These are phyloP conservation scores for Cephus sareptanus DNA, from an alignment of 2,888 invertebrate species.

Conservation along the genomic window DNA sequence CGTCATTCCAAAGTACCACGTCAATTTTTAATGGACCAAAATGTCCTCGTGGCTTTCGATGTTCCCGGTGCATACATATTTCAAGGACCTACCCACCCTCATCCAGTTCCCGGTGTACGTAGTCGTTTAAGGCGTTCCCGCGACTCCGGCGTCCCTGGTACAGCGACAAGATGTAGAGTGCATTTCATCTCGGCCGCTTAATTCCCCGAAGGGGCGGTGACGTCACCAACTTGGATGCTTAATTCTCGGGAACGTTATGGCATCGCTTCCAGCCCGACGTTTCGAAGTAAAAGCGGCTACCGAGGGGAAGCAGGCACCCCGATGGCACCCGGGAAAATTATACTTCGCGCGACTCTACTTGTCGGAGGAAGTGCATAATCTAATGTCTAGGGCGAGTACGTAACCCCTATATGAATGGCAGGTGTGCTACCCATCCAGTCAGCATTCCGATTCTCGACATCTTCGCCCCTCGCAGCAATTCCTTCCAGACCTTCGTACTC, in stretches of 20 bases:
- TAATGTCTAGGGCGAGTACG: conserved; percentile 21
- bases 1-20: not conserved
- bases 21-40: not conserved
- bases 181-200: conserved; percentile 20
- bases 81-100: not conserved
- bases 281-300: not conserved
- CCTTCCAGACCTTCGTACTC: not conserved
- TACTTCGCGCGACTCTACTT: conserved; percentile 19
- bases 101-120: not conserved
- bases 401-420: not conserved
- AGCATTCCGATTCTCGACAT: conserved; percentile 14
- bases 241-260: conserved; percentile 26
- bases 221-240: conserved; percentile 23
- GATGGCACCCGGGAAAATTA: conserved; percentile 23
- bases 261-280: not conserved
- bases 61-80: not conserved
- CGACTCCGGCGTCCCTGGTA: not conserved
- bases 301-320: not conserved
- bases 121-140: not conserved
- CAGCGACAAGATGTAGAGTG: conserved; percentile 16
- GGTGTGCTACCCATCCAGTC: not conserved
- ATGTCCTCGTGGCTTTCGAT: not conserved
- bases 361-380: conserved; percentile 29
- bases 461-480: not conserved
- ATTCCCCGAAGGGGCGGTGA: conserved; percentile 22